Base-by-base conservation (phyloP, 2,888 invertebrate species). In the Polymixis flavicincta region DNA sequence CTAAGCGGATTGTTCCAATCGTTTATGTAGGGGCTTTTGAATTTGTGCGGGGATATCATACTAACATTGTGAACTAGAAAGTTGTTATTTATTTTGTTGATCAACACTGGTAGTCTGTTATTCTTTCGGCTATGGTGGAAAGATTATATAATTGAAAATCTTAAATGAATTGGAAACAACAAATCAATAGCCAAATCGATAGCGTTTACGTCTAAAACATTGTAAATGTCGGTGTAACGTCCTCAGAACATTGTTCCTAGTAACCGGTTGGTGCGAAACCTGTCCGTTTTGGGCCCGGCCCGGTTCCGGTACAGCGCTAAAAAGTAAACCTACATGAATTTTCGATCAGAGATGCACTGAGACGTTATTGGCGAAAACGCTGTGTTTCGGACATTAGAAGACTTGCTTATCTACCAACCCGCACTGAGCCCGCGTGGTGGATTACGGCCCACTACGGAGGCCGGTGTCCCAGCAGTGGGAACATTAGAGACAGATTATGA, bases 201-300 rank as follows among this genome's bases (percentile, higher is more conserved):
- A 45, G 25, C 57, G 25, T 66, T 71, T 28, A 64, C 45, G 55
- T 78, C 65, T 50, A 74, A 71, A 68, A 73, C 28, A 48, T 70
- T 64, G 45, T 61, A 78, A 70, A 60, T 63, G 61, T 81, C 83
- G 78, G 86, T 82, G 82, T 84, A 82, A 82, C 55, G 70, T 85
- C 83, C 87, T 85, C 77, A 85, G 85, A 87, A 85, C 83, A 87
- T 89, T 86, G 86, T 89, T 89, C 65, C 86, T 90, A 89, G 90
- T 71, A 85, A 90, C 92, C 89, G 89, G 90, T 90, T 87, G 85
- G 84, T 87, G 90, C 86, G 85, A 89, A 89, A 88, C 88, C 85
- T 82, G 88, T 88, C 87, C 82, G 78, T 83, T 90, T 89, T 73
- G 84, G 84, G 72, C 67, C 79, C 73, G 76, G 50, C 74, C 74